Evolutionary conservation across 2,113 vertebrate genomes (phyloP).

Genomic region (Nesogale talazaci): DNA sequence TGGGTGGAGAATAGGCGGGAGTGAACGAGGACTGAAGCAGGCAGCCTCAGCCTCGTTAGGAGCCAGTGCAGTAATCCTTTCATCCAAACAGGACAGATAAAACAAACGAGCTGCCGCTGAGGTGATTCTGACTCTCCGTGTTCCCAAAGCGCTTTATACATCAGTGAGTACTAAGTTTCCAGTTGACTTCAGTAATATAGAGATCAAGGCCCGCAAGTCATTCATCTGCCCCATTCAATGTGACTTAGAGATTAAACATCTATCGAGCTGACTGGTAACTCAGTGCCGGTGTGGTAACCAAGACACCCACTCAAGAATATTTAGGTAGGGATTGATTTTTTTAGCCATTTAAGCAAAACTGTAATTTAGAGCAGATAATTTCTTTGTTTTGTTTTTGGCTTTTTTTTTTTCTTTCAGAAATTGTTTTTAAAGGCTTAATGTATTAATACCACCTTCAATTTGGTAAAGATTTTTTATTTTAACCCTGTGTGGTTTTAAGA

Average conservation of each 20-base stretch:
- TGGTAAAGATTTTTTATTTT: slow-evolving; percentile 23
- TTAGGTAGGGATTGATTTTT: slow-evolving; percentile 19
- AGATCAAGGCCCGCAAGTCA: background rate
- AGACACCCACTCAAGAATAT: background rate
- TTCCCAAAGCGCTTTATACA: background rate
- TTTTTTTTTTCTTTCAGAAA: no score
- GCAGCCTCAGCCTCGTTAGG: background rate
- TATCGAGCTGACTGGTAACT: background rate
- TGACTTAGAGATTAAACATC: background rate
- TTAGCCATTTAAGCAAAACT: slow-evolving; percentile 37
- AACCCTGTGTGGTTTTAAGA: background rate
- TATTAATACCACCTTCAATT: background rate
- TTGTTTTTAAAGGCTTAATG: slow-evolving; percentile 19
- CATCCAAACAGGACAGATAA: background rate
- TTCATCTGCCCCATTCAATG: background rate
- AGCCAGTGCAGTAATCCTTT: background rate
- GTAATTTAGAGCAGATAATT: slow-evolving; percentile 37
- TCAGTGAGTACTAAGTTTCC: slow-evolving; percentile 28
- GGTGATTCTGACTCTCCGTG: background rate
- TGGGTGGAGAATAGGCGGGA: background rate
- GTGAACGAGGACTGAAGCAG: background rate
- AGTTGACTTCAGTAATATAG: background rate
- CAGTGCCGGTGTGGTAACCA: background rate
- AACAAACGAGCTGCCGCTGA: background rate
- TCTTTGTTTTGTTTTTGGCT: background rate